phyloP scores from a whole-genome alignment of 2,888 invertebrate species.

The Steinernema hermaphroditum region DNA sequence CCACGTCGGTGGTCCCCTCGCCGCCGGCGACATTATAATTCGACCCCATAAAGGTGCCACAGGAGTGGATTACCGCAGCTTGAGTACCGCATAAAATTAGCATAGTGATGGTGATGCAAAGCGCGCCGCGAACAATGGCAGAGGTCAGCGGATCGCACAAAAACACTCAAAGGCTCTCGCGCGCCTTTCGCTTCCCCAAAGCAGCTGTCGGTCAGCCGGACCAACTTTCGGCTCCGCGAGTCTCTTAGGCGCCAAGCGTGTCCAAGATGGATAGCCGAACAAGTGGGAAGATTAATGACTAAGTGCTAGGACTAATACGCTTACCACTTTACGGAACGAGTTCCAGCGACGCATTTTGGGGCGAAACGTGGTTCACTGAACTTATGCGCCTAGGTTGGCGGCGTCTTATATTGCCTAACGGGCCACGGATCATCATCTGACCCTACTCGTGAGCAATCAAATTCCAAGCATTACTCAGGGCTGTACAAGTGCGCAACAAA shows the following conservation, averaged over 20 bases:
- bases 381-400: not conserved
- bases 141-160: not conserved
- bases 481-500: not conserved
- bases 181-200: not conserved
- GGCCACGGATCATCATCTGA: slow-evolving; percentile 11
- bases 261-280: slow-evolving; percentile 8
- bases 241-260: slow-evolving; percentile 13
- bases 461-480: slow-evolving; percentile 4
- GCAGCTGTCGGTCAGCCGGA: slow-evolving; percentile 18
- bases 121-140: slow-evolving; percentile 5
- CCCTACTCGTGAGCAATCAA: not conserved
- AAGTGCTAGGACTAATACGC: not conserved
- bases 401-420: not conserved
- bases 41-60: slow-evolving; percentile 6
- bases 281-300: slow-evolving; percentile 24
- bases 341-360: not conserved
- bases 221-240: not conserved
- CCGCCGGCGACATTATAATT: not conserved
- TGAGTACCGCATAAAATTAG: slow-evolving; percentile 11
- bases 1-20: not conserved
- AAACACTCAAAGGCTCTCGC: not conserved
- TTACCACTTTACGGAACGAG: not conserved
- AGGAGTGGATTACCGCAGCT: not conserved
- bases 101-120: not conserved
- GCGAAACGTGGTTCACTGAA: not conserved